These are phyloP conservation scores for Indri indri DNA, from an alignment of 2,113 vertebrate species.

Conservation along the genomic window DNA sequence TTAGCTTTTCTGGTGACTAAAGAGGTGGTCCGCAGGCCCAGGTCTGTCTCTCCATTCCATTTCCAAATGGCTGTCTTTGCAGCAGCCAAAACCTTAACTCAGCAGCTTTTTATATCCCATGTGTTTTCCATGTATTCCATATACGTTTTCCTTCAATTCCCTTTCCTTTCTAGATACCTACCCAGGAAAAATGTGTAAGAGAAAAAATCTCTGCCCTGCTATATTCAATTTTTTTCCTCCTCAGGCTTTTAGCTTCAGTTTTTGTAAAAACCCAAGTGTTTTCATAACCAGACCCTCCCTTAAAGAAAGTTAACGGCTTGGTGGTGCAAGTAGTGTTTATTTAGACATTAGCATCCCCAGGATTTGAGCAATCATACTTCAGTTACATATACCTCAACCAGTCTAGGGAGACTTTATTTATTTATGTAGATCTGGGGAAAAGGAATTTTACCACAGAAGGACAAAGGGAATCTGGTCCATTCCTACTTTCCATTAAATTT, in stretches of 20 bases:
- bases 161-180: not conserved
- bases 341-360: not conserved
- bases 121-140: not conserved
- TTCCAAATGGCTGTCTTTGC: not conserved
- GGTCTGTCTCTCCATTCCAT: not conserved
- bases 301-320: not conserved
- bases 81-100: not conserved
- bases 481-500: not conserved
- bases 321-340: not conserved
- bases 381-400: not conserved
- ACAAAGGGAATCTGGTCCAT: not conserved
- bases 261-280: not conserved
- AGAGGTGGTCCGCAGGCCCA: not conserved
- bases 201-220: conserved; percentile 29
- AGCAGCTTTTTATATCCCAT: not conserved
- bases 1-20: not conserved
- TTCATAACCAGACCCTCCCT: not conserved
- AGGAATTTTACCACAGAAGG: not conserved
- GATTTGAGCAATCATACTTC: not conserved
- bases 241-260: not conserved
- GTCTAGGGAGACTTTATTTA: not conserved
- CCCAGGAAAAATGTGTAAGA: not conserved
- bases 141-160: not conserved
- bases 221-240: not conserved
- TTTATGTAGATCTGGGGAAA: not conserved